Base-by-base conservation (phyloP, 2,797 vertebrate genomes). In the Sebastes steindachneri region DNA sequence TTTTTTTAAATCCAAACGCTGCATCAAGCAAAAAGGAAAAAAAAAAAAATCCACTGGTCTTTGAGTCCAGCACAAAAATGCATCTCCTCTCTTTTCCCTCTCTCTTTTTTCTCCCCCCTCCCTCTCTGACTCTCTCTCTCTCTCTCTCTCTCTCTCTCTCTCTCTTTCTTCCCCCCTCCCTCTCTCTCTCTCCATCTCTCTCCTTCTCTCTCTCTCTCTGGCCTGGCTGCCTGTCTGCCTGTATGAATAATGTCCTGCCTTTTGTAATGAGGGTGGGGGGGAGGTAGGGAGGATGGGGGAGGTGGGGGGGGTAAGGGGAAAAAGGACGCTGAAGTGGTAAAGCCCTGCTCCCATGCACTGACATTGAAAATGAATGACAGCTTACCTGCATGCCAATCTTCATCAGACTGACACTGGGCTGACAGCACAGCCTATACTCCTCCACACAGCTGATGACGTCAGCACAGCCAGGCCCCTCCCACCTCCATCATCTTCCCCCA, bases 361-460 rank as follows among this genome's bases (percentile, higher is more conserved):
- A 97, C 97, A 97, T 95, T 97, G 97, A 97, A 96, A 97, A 97
- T 98, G 98, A 98, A 98, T 98, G 98, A 98, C 97, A 99, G 97
- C 98, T 98, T 98, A 99, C 98, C 98, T 98, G 97, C 96, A 97
- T 98, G 98, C 98, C 98, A 98, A 99, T 98, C 98, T 98, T 98
- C 98, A 98, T 98, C 98, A 98, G 97, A 98, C 97, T 98, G 97
- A 98, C 97, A 98, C 97, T 96, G 96, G 97, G 96, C 97, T 98
- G 97, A 98, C 98, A 97, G 97, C 97, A 97, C 97, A 97, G 97
- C 97, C 97, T 97, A 97, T 97, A 97, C 97, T 97, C 96, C 96
- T 96, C 95, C 93, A 96, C 95, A 96, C 95, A 94, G 94, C 89
- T 90, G 92, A 60, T 96, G 96, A 96, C 96, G 96, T 97, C 94